Evolutionary conservation across 2,797 vertebrate genomes (phyloP).

Genomic region (Micrastur ruficollis): DNA sequence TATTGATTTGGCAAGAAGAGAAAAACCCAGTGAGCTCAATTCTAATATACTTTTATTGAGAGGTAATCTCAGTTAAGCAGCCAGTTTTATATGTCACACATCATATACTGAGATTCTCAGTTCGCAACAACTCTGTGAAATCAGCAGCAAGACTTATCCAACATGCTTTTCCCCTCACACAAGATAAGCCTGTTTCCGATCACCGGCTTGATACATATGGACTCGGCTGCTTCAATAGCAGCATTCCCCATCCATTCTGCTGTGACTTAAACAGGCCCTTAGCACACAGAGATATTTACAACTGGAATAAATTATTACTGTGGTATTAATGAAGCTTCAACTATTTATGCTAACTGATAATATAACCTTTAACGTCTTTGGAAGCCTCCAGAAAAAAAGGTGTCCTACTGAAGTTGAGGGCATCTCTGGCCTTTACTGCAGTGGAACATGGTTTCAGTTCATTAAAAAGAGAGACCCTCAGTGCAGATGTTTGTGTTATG

Average conservation of each 20-base stretch:
- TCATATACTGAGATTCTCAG: background rate
- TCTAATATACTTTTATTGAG: background rate
- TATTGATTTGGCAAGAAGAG: background rate
- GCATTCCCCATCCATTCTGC: background rate
- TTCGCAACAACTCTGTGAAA: background rate
- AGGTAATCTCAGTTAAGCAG: background rate
- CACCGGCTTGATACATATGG: fast-evolving
- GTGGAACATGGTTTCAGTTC: background rate
- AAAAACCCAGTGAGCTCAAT: background rate
- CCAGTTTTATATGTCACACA: background rate
- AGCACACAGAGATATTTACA: background rate
- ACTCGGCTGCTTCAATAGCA: background rate
- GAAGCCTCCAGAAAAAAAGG: background rate
- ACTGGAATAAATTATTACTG: background rate
- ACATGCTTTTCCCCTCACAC: background rate
- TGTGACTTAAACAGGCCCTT: background rate
- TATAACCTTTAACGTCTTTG: background rate
- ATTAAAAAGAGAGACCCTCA: background rate
- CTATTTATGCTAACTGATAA: background rate
- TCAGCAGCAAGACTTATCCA: background rate
- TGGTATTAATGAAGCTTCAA: background rate
- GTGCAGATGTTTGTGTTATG: background rate
- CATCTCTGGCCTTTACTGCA: background rate
- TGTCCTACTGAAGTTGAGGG: background rate
- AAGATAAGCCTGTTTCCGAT: background rate